phyloP scores from a whole-genome alignment of 2,113 vertebrate species.

The Nothobranchius kuhntae region DNA sequence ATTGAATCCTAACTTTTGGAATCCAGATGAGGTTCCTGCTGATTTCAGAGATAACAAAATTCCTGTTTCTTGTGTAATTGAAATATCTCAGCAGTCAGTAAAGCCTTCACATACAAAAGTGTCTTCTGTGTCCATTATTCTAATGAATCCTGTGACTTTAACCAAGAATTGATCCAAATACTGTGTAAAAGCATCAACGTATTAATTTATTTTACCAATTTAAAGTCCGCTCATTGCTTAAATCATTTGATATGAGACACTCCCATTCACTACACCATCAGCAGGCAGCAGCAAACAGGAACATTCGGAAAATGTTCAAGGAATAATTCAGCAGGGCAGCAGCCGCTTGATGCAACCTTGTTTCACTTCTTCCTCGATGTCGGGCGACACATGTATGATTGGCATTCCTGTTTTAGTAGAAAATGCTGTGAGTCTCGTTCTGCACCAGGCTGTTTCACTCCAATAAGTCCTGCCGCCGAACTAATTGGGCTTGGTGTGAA shows the following conservation, averaged over 20 bases:
- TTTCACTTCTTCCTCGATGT: conserved; percentile 43
- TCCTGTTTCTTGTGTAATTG: not conserved
- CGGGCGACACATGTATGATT: conserved; percentile 58
- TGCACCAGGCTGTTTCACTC: conserved; percentile 64
- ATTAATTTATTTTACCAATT: too few relatives aligned
- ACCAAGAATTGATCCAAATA: too few relatives aligned
- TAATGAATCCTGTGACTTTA: too few relatives aligned
- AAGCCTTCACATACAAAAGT: not conserved
- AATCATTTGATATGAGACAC: not conserved
- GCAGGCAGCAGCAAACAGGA: conserved; percentile 10
- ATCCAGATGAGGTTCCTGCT: too few relatives aligned
- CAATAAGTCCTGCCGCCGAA: conserved; percentile 68
- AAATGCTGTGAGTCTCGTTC: conserved; percentile 64
- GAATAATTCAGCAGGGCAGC: conserved; percentile 21
- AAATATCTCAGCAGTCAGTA: not conserved
- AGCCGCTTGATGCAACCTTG: conserved; percentile 45
- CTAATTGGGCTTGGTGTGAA: conserved; percentile 75
- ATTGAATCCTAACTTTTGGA: too few relatives aligned
- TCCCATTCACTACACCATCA: not conserved
- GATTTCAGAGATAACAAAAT: not conserved
- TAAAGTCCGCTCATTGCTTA: not conserved
- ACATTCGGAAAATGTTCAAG: conserved; percentile 29
- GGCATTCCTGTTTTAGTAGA: conserved; percentile 60
- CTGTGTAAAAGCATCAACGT: too few relatives aligned
- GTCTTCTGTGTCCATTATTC: too few relatives aligned